phyloP scores from a whole-genome alignment of 1,140 invertebrate genomes.

The Drosophila sucinea region DNA sequence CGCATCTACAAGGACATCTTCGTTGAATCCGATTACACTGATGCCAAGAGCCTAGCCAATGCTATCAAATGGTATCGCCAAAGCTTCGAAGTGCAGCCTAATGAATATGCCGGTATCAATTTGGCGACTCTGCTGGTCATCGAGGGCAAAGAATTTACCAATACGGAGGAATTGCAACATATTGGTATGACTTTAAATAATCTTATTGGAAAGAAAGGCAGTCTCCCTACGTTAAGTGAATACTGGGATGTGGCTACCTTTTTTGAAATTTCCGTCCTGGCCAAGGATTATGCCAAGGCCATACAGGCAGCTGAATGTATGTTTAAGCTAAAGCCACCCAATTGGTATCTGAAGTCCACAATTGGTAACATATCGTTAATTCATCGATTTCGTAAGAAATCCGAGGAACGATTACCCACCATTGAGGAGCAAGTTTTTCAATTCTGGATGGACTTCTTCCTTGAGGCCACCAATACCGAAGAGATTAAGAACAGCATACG shows the following conservation, averaged over 20 bases:
- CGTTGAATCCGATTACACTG: slow-evolving; percentile 96
- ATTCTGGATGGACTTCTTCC: slow-evolving; percentile 99
- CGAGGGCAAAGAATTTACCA: slow-evolving; percentile 97
- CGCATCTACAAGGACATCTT: slow-evolving; percentile 99
- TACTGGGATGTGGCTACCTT: slow-evolving; percentile 99
- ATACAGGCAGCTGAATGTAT: slow-evolving; percentile 99
- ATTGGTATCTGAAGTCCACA: slow-evolving; percentile 99
- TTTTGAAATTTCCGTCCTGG: slow-evolving; percentile 99
- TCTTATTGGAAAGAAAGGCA: slow-evolving; percentile 98
- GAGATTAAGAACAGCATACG: slow-evolving; percentile 90
- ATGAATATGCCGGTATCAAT: slow-evolving; percentile 99
- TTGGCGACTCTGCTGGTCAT: slow-evolving; percentile 99
- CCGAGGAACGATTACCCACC: slow-evolving; percentile 86
- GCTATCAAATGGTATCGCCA: slow-evolving; percentile 99
- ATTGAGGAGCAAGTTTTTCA: slow-evolving; percentile 95
- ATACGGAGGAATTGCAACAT: slow-evolving; percentile 93
- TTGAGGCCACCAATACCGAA: slow-evolving; percentile 92
- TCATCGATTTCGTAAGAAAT: slow-evolving; percentile 94
- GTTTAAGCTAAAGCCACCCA: slow-evolving; percentile 99
- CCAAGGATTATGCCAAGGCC: slow-evolving; percentile 98
- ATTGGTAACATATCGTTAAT: slow-evolving; percentile 99
- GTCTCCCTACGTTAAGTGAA: slow-evolving; percentile 94
- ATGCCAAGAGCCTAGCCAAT: slow-evolving; percentile 93
- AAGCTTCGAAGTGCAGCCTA: slow-evolving; percentile 98
- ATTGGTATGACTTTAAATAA: slow-evolving; percentile 97